phyloP scores from a whole-genome alignment of 2,888 invertebrate genomes.

The Sarcophaga carnaria region DNA sequence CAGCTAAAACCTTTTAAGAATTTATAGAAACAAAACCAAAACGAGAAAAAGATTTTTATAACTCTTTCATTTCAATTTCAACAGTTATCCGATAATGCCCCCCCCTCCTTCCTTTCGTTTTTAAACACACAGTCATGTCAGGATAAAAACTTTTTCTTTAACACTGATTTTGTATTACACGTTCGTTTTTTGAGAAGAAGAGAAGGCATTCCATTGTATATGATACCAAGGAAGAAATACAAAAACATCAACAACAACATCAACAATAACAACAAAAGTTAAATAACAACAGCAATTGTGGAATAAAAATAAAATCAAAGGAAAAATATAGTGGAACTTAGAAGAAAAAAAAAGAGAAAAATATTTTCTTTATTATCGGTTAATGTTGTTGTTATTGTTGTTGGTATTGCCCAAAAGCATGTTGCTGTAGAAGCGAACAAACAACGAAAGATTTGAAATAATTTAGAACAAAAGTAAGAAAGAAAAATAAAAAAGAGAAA shows the following conservation, averaged over 20 bases:
- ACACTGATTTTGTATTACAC: constrained; percentile 48
- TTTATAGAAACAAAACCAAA: constrained; percentile 9
- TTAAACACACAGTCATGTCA: neutral
- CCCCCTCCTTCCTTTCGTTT: neutral
- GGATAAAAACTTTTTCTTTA: constrained; percentile 49
- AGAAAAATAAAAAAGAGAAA: neutral
- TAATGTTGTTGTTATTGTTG: constrained; percentile 7
- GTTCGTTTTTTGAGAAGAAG: neutral
- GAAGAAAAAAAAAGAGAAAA: constrained; percentile 18
- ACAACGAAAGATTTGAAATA: constrained; percentile 51
- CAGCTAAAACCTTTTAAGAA: constrained; percentile 37
- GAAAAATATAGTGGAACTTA: neutral
- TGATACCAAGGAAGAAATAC: constrained; percentile 3
- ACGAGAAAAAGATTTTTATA: constrained; percentile 25
- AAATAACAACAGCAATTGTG: constrained; percentile 40
- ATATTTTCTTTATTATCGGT: constrained; percentile 24
- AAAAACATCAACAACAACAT: constrained; percentile 22
- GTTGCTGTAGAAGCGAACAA: constrained; percentile 41
- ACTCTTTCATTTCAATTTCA: constrained; percentile 17
- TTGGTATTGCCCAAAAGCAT: constrained; percentile 34
- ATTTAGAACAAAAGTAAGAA: constrained; percentile 7
- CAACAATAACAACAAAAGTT: constrained; percentile 36
- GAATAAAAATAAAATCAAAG: neutral
- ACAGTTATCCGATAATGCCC: neutral
- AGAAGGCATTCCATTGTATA: neutral